Conservation (phyloP, 2,888 invertebrate genomes). For the Peribatodes rhomboidaria region DNA sequence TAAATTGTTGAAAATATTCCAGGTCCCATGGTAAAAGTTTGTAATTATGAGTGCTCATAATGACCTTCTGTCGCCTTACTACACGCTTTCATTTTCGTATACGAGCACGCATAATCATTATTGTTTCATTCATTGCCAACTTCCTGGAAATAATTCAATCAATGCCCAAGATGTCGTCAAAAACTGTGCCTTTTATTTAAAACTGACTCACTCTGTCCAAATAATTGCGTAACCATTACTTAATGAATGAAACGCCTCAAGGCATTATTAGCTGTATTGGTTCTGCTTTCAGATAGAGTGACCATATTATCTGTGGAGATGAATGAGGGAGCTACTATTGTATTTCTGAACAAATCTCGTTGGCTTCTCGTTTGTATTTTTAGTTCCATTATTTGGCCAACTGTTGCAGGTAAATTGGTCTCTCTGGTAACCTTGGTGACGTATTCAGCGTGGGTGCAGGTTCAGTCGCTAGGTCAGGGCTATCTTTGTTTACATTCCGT, state of each 20-base stretch:
- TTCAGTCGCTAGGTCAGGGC: conserved; percentile 45
- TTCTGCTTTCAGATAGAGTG: conserved; percentile 12
- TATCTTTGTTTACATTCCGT: conserved; percentile 44
- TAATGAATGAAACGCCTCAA: conserved; percentile 24
- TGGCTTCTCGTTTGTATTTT: too few relatives aligned
- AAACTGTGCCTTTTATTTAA: not conserved
- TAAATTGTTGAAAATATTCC: too few relatives aligned
- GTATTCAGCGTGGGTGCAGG: conserved; percentile 39
- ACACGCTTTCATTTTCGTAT: too few relatives aligned
- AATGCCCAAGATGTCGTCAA: not conserved
- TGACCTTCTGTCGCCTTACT: too few relatives aligned
- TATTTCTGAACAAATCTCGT: not conserved
- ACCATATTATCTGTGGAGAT: not conserved
- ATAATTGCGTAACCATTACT: conserved; percentile 15
- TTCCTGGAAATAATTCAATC: not conserved
- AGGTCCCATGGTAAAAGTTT: too few relatives aligned
- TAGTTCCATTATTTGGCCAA: not conserved
- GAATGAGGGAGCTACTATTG: not conserved
- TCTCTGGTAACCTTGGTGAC: conserved; percentile 37
- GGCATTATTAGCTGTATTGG: conserved; percentile 14
- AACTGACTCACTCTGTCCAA: not conserved
- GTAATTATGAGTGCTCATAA: too few relatives aligned
- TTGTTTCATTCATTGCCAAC: not conserved
- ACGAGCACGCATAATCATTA: too few relatives aligned
- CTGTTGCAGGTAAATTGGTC: not conserved